Base-by-base conservation (phyloP, 2,113 vertebrate species). In the Polypterus senegalus region DNA sequence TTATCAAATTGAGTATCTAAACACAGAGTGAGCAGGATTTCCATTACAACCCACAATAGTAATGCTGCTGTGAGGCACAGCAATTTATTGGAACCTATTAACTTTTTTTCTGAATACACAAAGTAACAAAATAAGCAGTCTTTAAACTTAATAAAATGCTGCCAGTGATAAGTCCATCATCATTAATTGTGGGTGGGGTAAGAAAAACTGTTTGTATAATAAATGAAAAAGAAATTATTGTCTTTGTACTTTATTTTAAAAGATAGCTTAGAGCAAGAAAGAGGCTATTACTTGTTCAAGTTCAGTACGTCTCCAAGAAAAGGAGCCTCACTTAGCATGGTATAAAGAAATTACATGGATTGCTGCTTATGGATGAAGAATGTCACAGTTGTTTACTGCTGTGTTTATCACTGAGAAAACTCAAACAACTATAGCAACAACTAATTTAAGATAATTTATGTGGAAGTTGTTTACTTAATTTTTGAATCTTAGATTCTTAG, bases 51-150 rank as follows among this genome's bases (percentile, higher is more conserved):
- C 66, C 27, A 27, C 27, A 27, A 27, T 1, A 64, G 1, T 27
- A 76, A 66, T 66, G 49, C 66, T 48, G 65, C 3, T 74, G 0
- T 61, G 6, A 58, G 61, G n/a, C 27, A 54, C 43, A 64, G 73
- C 5, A 69, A 67, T 69, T 56, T 64, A 62, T 72, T 68, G 7
- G 3, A 44, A 73, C 54, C 65, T 69, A 74, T 72, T 71, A 76
- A 65, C 43, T 27, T n/a, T 11, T 61, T 62, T 7, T 27, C 27
- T 27, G 27, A 27, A 27, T 27, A 27, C 27, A 69, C 5, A 65
- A 66, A 66, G 1, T 70, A 73, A 62, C 73, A 66, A 54, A 6
- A 67, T 58, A 69, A 68, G 72, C 65, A 69, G 65, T 43, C 65
- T 1, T 60, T 52, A 5, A 71, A 49, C 5, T 49, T 73, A 46